A percentile compares a stretch with the other conserved stretches of the same genome.
phyloP scores from a whole-genome alignment of 2,113 vertebrate genomes.

The Solenodon paradoxus region DNA sequence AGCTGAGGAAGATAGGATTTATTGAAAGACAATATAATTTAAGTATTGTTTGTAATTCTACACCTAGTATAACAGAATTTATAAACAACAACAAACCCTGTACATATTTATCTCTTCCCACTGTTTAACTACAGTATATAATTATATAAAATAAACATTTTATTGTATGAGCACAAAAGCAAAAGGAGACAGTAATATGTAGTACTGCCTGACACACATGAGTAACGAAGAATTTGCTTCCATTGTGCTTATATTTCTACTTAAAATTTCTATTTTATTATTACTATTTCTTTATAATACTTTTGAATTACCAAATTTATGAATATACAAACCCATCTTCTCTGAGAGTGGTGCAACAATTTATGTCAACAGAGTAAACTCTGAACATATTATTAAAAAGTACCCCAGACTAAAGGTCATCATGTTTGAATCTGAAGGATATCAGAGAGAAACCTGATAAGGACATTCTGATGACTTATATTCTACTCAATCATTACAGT shows the following conservation, averaged over 20 bases:
- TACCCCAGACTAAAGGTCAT: background rate
- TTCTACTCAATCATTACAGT: background rate
- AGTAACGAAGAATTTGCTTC: background rate
- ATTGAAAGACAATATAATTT: background rate
- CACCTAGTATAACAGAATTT: background rate
- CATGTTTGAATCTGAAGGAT: background rate
- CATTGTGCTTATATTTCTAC: background rate
- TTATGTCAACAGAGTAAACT: background rate
- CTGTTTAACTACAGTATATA: background rate
- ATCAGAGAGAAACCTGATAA: background rate
- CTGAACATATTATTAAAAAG: background rate
- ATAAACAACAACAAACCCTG: background rate
- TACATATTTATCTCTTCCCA: background rate
- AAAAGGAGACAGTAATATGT: background rate
- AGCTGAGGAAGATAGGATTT: background rate
- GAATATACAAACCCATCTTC: background rate
- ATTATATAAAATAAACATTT: background rate
- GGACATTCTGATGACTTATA: background rate
- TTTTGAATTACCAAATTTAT: background rate
- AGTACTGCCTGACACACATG: background rate
- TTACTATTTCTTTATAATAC: background rate
- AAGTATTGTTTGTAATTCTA: background rate
- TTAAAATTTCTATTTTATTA: background rate
- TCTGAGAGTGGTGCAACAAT: background rate
- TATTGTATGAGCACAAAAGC: background rate